Base-by-base conservation (phyloP, 1,140 invertebrate genomes). In the Pygmarrhopalites habei region DNA sequence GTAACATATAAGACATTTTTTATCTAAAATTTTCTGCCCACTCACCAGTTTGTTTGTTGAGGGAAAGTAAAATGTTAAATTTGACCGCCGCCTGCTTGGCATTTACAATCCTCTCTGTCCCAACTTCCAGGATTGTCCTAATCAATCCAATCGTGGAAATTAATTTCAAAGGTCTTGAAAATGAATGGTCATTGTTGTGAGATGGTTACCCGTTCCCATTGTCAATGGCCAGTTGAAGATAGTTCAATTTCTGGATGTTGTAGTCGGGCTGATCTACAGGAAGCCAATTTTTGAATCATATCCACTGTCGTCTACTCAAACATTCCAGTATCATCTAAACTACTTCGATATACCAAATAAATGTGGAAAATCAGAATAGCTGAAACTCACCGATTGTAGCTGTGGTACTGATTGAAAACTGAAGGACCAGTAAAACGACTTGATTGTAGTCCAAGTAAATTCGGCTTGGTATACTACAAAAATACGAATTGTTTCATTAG, bases 121-220 rank as follows among this genome's bases (percentile, higher is more conserved):
- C 44, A 1, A 65, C 29, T 19, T 56, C 29, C 10, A 68, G n/a
- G 3, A 68, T 28, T 15, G 51, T n/a, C n/a, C n/a, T n/a, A n/a
- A n/a, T n/a, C n/a, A n/a, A n/a, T n/a, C n/a, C n/a, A n/a, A n/a
- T n/a, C n/a, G n/a, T n/a, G n/a, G n/a, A n/a, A n/a, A n/a, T n/a
- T n/a, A n/a, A n/a, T n/a, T n/a, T n/a, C n/a, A n/a, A n/a, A n/a
- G n/a, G n/a, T n/a, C n/a, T n/a, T n/a, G n/a, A n/a, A n/a, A n/a
- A n/a, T n/a, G n/a, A n/a, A n/a, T n/a, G n/a, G n/a, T n/a, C n/a
- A n/a, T n/a, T n/a, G n/a, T n/a, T n/a, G n/a, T n/a, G n/a, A n/a
- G n/a, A n/a, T n/a, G n/a, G n/a, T n/a, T n/a, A 15, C 0, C 62
- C 66, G 28, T 68, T 68, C 10, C 58, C 26, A 55, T 68, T 68